A percentile compares a stretch with the other conserved stretches of the same genome.
Conservation (phyloP, 2,888 invertebrate genomes). For the Ormyrus rosae region DNA sequence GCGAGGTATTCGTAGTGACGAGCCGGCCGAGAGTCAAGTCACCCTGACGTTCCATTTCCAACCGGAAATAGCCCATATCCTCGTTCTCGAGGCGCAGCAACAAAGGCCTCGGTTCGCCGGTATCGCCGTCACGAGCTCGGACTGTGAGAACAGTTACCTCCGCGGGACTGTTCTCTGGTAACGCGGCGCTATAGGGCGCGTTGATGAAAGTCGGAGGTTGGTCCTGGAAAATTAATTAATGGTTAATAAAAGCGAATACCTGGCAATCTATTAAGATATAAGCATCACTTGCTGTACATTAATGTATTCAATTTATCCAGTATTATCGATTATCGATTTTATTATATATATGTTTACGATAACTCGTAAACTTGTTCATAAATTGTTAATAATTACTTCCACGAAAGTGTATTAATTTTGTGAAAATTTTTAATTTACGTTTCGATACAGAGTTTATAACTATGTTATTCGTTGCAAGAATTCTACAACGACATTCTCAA, state of each 20-base stretch:
- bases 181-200: conserved; percentile 87
- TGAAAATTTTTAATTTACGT: too few relatives aligned
- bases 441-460: too few relatives aligned
- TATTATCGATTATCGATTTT: too few relatives aligned
- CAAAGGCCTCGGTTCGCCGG: conserved; percentile 83
- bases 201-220: conserved; percentile 89
- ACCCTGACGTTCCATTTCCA: conserved; percentile 78
- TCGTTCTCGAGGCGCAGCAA: conserved; percentile 84
- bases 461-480: not conserved
- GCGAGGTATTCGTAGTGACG: conserved; percentile 81
- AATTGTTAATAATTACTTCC: too few relatives aligned
- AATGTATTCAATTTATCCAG: too few relatives aligned
- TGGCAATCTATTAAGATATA: too few relatives aligned
- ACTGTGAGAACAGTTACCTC: conserved; percentile 81
- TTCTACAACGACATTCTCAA: conserved; percentile 15
- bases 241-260: too few relatives aligned
- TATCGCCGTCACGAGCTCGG: conserved; percentile 88
- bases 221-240: conserved; percentile 76
- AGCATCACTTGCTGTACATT: too few relatives aligned
- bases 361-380: too few relatives aligned
- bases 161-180: conserved; percentile 84
- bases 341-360: too few relatives aligned
- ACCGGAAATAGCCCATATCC: conserved; percentile 81
- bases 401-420: too few relatives aligned
- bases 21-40: conserved; percentile 79